phyloP scores from a whole-genome alignment of 2,888 invertebrate genomes.

The Microctonus aethiopoides region DNA sequence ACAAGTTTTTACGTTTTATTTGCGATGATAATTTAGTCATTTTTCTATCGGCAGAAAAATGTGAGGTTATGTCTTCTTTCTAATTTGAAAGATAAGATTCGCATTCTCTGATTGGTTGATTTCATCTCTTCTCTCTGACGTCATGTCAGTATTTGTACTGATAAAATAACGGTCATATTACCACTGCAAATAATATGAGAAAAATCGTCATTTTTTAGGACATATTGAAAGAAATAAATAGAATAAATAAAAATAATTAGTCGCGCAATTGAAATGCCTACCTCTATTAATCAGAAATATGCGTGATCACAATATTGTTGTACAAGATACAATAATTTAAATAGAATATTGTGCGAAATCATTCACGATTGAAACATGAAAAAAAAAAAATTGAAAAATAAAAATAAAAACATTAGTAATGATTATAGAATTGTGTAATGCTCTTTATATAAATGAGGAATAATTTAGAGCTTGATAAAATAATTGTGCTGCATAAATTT shows the following conservation, averaged over 20 bases:
- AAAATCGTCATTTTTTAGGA: no score
- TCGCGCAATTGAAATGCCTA: constrained; percentile 6
- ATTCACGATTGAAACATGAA: background rate
- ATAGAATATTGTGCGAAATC: background rate
- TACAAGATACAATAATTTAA: background rate
- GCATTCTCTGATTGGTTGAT: no score
- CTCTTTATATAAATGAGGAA: background rate
- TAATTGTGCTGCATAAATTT: background rate
- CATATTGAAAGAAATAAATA: no score
- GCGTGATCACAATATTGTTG: background rate
- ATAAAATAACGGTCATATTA: no score
- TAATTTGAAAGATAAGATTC: no score
- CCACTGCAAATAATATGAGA: no score
- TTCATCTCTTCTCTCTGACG: no score
- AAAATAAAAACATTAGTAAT: background rate
- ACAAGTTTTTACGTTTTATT: no score
- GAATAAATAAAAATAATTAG: background rate
- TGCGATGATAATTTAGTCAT: no score
- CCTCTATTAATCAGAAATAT: background rate
- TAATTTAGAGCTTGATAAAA: background rate
- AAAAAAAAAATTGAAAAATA: background rate
- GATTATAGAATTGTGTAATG: background rate
- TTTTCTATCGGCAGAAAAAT: no score
- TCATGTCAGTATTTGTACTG: no score
- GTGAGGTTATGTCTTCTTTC: no score